phyloP scores from a whole-genome alignment of 2,113 vertebrate species.

The Protobothrops mucrosquamatus region DNA sequence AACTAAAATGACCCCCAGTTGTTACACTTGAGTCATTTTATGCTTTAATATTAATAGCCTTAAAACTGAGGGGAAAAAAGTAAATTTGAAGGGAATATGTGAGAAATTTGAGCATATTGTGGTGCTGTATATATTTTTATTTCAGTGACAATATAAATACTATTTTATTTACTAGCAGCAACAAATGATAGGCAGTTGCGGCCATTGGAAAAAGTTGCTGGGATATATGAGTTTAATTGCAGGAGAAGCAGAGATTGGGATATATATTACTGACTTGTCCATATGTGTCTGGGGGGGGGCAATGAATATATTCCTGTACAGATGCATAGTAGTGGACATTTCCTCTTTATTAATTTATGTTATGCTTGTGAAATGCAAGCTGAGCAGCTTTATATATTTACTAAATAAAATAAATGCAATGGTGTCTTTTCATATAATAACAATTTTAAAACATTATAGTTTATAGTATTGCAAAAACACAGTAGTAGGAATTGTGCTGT shows the following conservation, averaged over 20 bases:
- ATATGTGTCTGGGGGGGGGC: neutral
- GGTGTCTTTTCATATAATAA: neutral
- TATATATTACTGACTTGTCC: neutral
- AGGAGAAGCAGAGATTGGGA: neutral
- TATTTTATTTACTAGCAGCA: neutral
- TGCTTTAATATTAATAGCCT: neutral
- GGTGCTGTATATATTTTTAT: neutral
- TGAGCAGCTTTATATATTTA: neutral
- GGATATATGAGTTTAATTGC: neutral
- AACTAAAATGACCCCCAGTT: constrained; percentile 51
- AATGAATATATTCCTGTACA: neutral
- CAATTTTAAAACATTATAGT: neutral
- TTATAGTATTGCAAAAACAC: neutral
- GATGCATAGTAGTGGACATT: neutral
- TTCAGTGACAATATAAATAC: neutral
- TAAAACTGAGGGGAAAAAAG: neutral
- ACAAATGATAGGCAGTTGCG: neutral
- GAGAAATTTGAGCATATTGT: neutral
- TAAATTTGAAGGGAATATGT: neutral
- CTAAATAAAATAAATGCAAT: neutral
- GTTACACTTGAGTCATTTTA: neutral
- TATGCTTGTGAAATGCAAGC: neutral
- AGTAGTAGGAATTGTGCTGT: neutral
- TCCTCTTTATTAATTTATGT: neutral
- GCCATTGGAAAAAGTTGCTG: neutral